phyloP scores from a whole-genome alignment of 2,888 invertebrate genomes.

The Oasisia sp. region DNA sequence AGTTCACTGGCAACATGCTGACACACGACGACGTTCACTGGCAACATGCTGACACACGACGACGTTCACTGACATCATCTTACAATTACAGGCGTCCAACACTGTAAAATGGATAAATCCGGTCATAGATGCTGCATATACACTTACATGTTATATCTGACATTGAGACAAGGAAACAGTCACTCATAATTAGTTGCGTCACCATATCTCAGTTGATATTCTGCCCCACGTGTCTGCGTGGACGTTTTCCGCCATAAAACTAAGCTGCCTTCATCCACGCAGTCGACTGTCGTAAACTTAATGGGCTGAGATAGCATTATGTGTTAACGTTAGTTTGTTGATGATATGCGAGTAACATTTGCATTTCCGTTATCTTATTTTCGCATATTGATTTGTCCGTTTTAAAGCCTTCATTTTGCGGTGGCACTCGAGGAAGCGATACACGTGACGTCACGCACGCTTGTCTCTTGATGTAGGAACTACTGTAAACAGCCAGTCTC shows the following conservation, averaged over 20 bases:
- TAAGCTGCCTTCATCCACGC: neutral
- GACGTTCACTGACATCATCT: no score
- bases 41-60: no score
- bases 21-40: no score
- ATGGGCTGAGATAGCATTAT: constrained; percentile 10
- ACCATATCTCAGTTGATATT: neutral
- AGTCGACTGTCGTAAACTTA: neutral
- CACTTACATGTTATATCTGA: neutral
- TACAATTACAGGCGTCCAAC: no score
- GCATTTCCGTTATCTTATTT: neutral
- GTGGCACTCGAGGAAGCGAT: neutral
- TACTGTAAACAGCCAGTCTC: neutral
- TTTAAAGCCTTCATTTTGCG: neutral
- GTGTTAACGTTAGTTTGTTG: neutral
- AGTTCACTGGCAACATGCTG: no score
- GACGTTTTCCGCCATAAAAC: neutral
- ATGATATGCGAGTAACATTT: neutral
- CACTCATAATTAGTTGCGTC: neutral
- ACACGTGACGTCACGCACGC: neutral
- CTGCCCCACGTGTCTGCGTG: neutral
- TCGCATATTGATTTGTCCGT: neutral
- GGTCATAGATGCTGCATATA: no score
- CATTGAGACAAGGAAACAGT: neutral
- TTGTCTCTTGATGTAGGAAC: neutral
- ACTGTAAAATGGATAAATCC: no score